These are phyloP conservation scores for Polyommatus iphigenia DNA, from an alignment of 2,888 invertebrate genomes.

Conservation along the genomic window DNA sequence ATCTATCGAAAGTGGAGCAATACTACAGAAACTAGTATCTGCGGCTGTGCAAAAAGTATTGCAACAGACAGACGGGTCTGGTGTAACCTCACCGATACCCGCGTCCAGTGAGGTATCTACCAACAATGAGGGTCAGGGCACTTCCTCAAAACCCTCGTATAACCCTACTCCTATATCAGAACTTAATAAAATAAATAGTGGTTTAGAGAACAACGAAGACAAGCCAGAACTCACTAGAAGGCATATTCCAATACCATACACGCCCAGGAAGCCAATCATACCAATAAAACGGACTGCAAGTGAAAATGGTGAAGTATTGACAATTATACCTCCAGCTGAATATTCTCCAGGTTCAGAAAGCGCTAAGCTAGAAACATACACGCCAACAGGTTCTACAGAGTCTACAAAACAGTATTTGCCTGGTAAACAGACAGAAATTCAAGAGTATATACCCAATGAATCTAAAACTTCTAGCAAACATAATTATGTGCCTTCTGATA, in stretches of 20 bases:
- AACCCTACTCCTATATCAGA: conserved; percentile 85
- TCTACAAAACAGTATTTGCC: conserved; percentile 68
- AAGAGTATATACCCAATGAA: conserved; percentile 63
- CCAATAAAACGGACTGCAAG: conserved; percentile 63
- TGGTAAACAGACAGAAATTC: conserved; percentile 61
- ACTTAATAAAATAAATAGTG: conserved; percentile 71
- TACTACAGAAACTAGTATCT: conserved; percentile 80
- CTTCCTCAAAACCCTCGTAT: conserved; percentile 69
- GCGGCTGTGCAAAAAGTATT: conserved; percentile 82
- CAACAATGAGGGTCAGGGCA: conserved; percentile 56
- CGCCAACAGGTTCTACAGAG: conserved; percentile 63
- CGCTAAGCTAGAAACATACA: conserved; percentile 62
- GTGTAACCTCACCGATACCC: conserved; percentile 46
- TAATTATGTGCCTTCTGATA: conserved; percentile 73
- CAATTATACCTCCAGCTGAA: conserved; percentile 65
- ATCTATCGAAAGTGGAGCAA: conserved; percentile 67
- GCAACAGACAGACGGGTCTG: conserved; percentile 66
- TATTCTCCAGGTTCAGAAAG: conserved; percentile 69
- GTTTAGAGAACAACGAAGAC: conserved; percentile 57
- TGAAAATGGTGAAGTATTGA: conserved; percentile 64
- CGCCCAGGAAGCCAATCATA: conserved; percentile 70
- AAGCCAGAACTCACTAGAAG: conserved; percentile 61
- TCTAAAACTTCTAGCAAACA: conserved; percentile 53
- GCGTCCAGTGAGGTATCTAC: conserved; percentile 39
- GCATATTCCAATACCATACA: conserved; percentile 77